Base-by-base conservation (phyloP, 2,797 vertebrate species). In the Myripristis murdjan region DNA sequence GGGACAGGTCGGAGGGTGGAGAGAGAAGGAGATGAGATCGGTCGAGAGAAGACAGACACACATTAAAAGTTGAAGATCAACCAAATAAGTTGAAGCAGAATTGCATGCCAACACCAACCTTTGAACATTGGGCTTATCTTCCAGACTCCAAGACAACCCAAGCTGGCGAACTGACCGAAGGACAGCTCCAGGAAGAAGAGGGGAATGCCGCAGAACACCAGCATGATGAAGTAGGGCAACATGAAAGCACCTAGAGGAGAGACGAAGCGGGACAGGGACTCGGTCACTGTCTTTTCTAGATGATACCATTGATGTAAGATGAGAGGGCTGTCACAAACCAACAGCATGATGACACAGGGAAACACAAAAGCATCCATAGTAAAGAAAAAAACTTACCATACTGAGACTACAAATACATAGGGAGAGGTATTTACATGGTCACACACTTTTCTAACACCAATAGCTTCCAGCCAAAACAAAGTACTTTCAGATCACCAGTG, bases 181-280 rank as follows among this genome's bases (percentile, higher is more conserved):
- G 98, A 98, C 41, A 99, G 96, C 85, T 99, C 98, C 80, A 99
- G 95, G 93, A 99, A 99, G 94, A 99, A 99, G 79, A 99, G 96
- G 0, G 98, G 98, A 70, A 99, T 98, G 53, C 98, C 98, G 0
- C 98, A 99, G 89, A 99, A 99, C 57, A 98, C 95, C 86, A 99
- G 89, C 98, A 99, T 99, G 93, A 99, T 95, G 88, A 99, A 97
- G 89, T 99, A 99, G 2, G 98, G 98, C 54, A 99, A 94, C 97
- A 99, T 96, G 95, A 99, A 99, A 83, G 98, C 98, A 81, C 98
- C 98, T 99, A 22, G 62, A 69, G 39, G 39, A 18, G 14, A 64
- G 11, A 70, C 14, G 39, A 2, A 72, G 20, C 1, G 16, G 26
- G 6, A 46, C 52, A 55, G 2, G 3, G 1, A 20, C 6, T 47